These are phyloP conservation scores for Junonia oenone DNA, from an alignment of 2,888 invertebrate genomes.

Conservation along the genomic window DNA sequence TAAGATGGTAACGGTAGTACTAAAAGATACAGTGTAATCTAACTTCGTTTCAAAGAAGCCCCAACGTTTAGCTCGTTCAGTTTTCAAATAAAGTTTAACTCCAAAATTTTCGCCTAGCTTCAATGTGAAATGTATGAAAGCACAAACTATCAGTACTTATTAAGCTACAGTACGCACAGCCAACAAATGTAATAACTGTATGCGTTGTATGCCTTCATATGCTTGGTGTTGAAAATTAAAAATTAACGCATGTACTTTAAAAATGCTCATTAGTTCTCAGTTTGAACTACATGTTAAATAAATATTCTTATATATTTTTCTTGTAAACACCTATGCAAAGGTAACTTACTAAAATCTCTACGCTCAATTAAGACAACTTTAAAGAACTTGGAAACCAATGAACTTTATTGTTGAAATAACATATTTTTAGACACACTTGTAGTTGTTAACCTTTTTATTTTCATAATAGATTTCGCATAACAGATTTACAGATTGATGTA, in stretches of 20 bases:
- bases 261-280: conserved; percentile 57
- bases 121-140: conserved; percentile 6
- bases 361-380: conserved; percentile 52
- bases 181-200: conserved; percentile 3
- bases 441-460: conserved; percentile 51
- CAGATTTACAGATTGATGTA: conserved; percentile 50
- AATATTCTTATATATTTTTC: conserved; percentile 46
- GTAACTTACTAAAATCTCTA: conserved; percentile 46
- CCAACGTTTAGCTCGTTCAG: conserved; percentile 10
- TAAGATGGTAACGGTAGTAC: conserved; percentile 56
- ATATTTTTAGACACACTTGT: conserved; percentile 76
- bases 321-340: conserved; percentile 35
- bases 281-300: conserved; percentile 46
- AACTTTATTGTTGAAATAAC: conserved; percentile 58
- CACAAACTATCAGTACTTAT: conserved; percentile 18
- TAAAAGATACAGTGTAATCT: conserved; percentile 44
- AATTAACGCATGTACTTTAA: conserved; percentile 12
- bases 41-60: conserved; percentile 9
- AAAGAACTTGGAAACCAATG: conserved; percentile 38
- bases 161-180: conserved; percentile 17
- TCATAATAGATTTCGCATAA: conserved; percentile 43
- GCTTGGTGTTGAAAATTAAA: conserved; percentile 12
- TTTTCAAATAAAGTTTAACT: conserved; percentile 8
- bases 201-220: background rate
- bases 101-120: conserved; percentile 8